phyloP scores from a whole-genome alignment of 2,113 vertebrate species.

The Pterocles gutturalis region DNA sequence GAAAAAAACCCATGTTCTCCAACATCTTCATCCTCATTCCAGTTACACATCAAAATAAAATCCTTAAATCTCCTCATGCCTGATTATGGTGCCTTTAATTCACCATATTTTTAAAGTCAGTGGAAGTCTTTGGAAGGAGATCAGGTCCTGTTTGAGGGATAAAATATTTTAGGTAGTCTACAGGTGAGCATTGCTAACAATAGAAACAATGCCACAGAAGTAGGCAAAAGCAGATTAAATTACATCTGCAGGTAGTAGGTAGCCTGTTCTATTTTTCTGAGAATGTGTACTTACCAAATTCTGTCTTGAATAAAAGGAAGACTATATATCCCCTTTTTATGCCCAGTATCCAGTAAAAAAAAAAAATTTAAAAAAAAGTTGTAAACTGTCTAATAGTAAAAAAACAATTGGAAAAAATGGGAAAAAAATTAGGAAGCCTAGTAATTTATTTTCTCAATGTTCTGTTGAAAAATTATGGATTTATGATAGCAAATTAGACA shows the following conservation, averaged over 20 bases:
- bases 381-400: accelerated
- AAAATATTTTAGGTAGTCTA: neutral
- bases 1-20: neutral
- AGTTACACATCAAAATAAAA: neutral
- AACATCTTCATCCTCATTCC: neutral
- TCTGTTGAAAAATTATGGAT: neutral
- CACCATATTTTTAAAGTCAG: neutral
- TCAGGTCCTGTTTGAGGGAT: neutral
- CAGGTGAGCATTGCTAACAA: neutral
- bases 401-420: accelerated
- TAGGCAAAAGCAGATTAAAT: neutral
- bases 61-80: neutral
- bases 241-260: neutral
- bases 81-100: neutral
- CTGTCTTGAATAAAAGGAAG: neutral
- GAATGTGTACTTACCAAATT: neutral
- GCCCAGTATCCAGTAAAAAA: neutral
- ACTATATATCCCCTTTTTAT: neutral
- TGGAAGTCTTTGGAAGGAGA: neutral
- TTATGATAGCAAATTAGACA: neutral
- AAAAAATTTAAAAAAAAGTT: neutral
- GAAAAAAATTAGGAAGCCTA: neutral
- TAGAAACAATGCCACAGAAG: neutral
- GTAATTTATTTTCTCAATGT: neutral
- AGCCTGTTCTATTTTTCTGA: neutral